Conservation (phyloP, 2,888 invertebrate species). For the Ecliptopera silaceata region DNA sequence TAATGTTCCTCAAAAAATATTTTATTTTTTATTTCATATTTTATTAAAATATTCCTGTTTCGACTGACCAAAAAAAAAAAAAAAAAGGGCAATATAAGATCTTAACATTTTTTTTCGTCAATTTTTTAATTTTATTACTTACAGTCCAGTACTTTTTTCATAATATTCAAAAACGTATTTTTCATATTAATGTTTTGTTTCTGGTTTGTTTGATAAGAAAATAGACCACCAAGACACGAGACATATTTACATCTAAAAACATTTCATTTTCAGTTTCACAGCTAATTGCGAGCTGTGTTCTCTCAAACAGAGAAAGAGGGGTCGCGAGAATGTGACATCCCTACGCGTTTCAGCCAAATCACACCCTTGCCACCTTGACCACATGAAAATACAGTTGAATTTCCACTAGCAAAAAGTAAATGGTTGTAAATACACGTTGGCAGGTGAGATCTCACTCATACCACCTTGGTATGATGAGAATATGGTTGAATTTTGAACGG, state of each 20-base stretch:
- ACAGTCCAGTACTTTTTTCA: no score
- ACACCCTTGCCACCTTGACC: slow-evolving; percentile 1
- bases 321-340: slow-evolving; percentile 38
- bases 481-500: slow-evolving; percentile 37
- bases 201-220: slow-evolving; percentile 8
- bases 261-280: slow-evolving; percentile 48
- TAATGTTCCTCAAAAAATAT: no score
- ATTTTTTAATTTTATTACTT: no score
- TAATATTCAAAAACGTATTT: no score
- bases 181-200: no score
- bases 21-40: no score
- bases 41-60: no score
- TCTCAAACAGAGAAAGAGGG: slow-evolving; percentile 60
- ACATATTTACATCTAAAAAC: slow-evolving; percentile 48
- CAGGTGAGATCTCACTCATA: slow-evolving; percentile 53
- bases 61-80: no score
- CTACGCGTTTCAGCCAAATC: slow-evolving; percentile 3
- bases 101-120: no score
- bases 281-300: slow-evolving; percentile 69
- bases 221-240: slow-evolving; percentile 38
- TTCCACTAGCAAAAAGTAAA: slow-evolving; percentile 22
- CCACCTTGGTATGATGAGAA: no score
- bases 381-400: slow-evolving; percentile 32
- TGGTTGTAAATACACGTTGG: slow-evolving; percentile 22
- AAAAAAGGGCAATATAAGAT: no score